Conservation (phyloP, 2,113 vertebrate species). For the Caretta caretta region DNA sequence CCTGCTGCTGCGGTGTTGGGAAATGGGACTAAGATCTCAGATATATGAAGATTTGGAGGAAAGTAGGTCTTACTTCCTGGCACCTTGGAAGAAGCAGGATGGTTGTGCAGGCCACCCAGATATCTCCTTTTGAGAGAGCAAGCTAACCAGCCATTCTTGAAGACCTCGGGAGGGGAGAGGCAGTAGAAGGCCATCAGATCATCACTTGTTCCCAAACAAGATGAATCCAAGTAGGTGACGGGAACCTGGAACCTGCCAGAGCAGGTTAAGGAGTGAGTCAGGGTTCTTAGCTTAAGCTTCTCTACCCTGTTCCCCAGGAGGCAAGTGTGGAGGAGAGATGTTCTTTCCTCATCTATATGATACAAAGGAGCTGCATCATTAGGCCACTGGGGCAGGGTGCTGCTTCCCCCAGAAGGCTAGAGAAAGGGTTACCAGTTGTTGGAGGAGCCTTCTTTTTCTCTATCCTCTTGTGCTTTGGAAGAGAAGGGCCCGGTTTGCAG, state of each 20-base stretch:
- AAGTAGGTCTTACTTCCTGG: background rate
- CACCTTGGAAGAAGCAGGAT: background rate
- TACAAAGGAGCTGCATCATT: background rate
- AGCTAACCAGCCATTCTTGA: background rate
- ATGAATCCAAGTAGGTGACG: background rate
- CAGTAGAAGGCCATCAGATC: background rate
- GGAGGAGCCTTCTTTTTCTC: background rate
- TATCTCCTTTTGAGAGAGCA: background rate
- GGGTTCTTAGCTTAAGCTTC: accelerated
- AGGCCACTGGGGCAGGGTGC: background rate
- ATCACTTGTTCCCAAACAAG: background rate
- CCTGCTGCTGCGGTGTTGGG: background rate
- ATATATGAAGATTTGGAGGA: background rate
- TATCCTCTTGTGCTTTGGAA: background rate
- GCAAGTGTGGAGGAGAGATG: accelerated
- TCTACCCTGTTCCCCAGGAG: background rate
- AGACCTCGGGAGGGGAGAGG: background rate
- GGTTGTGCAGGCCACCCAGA: background rate
- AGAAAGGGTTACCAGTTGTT: background rate
- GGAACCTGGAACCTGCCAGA: background rate
- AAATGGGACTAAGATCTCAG: background rate
- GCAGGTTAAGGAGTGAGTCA: background rate
- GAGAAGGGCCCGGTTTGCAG: background rate
- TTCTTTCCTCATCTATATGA: background rate
- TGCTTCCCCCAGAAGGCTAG: background rate